Evolutionary conservation across 2,113 vertebrate species (phyloP).

Genomic region (Micromys minutus): DNA sequence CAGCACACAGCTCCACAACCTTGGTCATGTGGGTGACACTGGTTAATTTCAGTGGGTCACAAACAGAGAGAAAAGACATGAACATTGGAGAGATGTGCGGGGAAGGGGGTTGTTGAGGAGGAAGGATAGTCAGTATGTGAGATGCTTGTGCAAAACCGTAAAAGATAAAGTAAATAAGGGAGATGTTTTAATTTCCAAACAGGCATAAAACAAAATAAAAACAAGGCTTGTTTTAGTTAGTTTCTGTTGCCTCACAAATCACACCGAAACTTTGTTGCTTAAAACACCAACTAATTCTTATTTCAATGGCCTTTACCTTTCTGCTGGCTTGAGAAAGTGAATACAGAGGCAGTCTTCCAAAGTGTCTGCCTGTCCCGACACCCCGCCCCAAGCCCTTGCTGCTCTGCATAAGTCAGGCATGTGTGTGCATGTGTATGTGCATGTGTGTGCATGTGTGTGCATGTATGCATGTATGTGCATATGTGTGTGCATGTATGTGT

Average conservation of each 20-base stretch:
- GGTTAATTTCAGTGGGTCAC: not conserved
- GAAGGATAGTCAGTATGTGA: not conserved
- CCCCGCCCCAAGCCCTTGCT: accelerated
- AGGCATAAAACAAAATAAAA: not conserved
- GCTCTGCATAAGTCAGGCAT: not conserved
- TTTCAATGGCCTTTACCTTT: not conserved
- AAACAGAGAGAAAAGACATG: not conserved
- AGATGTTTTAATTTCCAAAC: not conserved
- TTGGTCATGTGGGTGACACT: not conserved
- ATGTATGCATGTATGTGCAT: accelerated
- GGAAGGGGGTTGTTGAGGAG: not conserved
- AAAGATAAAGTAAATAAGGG: not conserved
- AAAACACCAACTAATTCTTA: not conserved
- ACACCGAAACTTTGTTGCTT: not conserved
- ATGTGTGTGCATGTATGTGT: too few relatives aligned
- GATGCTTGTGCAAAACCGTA: not conserved
- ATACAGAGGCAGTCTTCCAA: not conserved
- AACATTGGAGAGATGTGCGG: not conserved
- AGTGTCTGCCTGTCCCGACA: too few relatives aligned
- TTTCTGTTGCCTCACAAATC: not conserved
- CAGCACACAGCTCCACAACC: not conserved
- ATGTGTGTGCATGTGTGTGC: not conserved
- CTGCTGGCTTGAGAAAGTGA: not conserved
- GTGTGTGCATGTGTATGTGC: not conserved
- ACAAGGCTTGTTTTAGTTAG: not conserved